Percentiles rank a stretch among this genome's conserved stretches.
These are phyloP conservation scores for Speoplatyrhinus poulsoni DNA, from an alignment of 2,113 vertebrate species.

Conservation along the genomic window DNA sequence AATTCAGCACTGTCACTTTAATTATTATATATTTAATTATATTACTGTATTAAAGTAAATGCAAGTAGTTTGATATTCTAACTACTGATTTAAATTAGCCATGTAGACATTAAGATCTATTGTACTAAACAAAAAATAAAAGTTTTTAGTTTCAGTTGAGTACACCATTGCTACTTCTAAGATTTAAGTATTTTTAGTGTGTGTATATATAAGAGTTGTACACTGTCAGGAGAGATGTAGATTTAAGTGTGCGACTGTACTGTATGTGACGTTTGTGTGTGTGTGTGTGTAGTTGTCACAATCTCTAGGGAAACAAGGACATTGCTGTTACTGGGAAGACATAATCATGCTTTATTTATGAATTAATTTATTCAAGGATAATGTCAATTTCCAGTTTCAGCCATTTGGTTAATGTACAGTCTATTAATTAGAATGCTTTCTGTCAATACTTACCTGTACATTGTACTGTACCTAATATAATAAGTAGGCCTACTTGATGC, in stretches of 20 bases:
- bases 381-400: constrained; percentile 60
- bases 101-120: constrained; percentile 17
- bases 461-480: constrained; percentile 61
- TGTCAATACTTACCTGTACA: constrained; percentile 30
- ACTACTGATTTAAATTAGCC: constrained; percentile 58
- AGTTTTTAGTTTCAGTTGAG: constrained; percentile 44
- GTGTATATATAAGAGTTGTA: constrained; percentile 24
- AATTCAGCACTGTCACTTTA: constrained; percentile 74
- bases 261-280: not conserved
- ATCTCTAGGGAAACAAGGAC: constrained; percentile 47
- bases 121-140: constrained; percentile 30
- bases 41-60: constrained; percentile 42
- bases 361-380: constrained; percentile 73
- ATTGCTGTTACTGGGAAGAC: constrained; percentile 58
- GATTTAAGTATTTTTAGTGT: constrained; percentile 68
- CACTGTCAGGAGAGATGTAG: constrained; percentile 22
- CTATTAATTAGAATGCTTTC: constrained; percentile 25
- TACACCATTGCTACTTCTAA: constrained; percentile 51
- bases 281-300: constrained; percentile 17
- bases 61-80: constrained; percentile 37
- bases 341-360: constrained; percentile 73
- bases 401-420: constrained; percentile 48
- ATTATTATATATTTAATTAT: constrained; percentile 39
- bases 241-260: constrained; percentile 1
- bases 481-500: constrained; percentile 59